phyloP scores from a whole-genome alignment of 2,797 vertebrate species.

The Pseudomugil gertrudae region DNA sequence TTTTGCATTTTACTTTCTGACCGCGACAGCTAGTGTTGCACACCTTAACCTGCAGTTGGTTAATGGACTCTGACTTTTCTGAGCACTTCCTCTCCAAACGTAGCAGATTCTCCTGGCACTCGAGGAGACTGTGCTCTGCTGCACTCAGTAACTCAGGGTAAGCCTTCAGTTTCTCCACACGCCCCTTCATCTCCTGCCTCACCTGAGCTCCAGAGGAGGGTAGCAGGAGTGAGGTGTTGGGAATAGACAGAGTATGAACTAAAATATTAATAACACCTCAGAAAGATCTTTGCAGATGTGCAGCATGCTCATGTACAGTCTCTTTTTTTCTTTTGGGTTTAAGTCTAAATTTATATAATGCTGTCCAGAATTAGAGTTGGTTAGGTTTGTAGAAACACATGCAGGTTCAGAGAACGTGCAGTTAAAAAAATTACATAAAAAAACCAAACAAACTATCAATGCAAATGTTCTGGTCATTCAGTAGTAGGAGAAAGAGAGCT shows the following conservation, averaged over 20 bases:
- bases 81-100: constrained; percentile 72
- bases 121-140: constrained; percentile 76
- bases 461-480: constrained; percentile 8
- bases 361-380: neutral
- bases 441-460: constrained; percentile 3
- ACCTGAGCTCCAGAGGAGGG: constrained; percentile 76
- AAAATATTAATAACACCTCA: constrained; percentile 6
- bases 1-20: constrained; percentile 29
- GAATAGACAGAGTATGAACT: constrained; percentile 52
- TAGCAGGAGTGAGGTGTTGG: constrained; percentile 6
- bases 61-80: constrained; percentile 79
- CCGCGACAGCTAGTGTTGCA: constrained; percentile 40
- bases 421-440: neutral
- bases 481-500: constrained; percentile 2
- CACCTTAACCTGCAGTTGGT: constrained; percentile 86
- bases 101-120: constrained; percentile 79
- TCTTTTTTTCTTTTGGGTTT: neutral
- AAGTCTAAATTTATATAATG: neutral
- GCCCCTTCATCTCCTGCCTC: constrained; percentile 77
- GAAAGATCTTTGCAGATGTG: constrained; percentile 11
- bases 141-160: constrained; percentile 79
- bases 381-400: constrained; percentile 9
- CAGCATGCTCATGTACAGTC: constrained; percentile 5
- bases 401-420: constrained; percentile 7
- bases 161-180: constrained; percentile 77